These are phyloP conservation scores for Neocrepidodera transversa DNA, from an alignment of 2,888 invertebrate species.

Conservation along the genomic window DNA sequence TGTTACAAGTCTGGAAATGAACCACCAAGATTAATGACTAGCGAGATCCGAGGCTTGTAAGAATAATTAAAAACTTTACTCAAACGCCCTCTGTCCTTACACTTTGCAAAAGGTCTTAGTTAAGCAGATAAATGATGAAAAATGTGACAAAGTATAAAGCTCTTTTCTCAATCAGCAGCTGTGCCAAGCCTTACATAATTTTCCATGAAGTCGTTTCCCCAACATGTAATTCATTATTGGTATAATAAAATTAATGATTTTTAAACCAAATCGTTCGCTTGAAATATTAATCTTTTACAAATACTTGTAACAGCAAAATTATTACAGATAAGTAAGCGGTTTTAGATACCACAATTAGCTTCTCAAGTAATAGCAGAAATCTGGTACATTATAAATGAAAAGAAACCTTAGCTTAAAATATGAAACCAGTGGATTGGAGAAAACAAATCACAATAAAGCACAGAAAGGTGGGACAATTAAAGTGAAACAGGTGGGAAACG, in stretches of 20 bases:
- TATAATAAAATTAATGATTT: background rate
- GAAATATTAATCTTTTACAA: too few species aligned
- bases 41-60: slow-evolving; percentile 12
- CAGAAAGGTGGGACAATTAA: too few species aligned
- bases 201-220: background rate
- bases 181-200: slow-evolving; percentile 11
- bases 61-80: slow-evolving; percentile 29
- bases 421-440: too few species aligned
- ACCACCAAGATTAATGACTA: slow-evolving; percentile 28
- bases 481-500: too few species aligned
- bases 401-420: too few species aligned
- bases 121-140: slow-evolving; percentile 28
- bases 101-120: slow-evolving; percentile 12
- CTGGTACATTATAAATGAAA: too few species aligned
- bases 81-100: slow-evolving; percentile 19
- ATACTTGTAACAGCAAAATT: too few species aligned
- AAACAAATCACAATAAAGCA: too few species aligned
- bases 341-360: too few species aligned
- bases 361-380: too few species aligned
- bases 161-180: slow-evolving; percentile 25
- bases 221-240: background rate
- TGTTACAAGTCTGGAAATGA: slow-evolving; percentile 5
- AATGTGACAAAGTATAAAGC: slow-evolving; percentile 32
- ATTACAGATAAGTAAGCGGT: too few species aligned
- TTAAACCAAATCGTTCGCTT: too few species aligned